Conservation (phyloP, 2,888 invertebrate species). For the Tribolium freemani region DNA sequence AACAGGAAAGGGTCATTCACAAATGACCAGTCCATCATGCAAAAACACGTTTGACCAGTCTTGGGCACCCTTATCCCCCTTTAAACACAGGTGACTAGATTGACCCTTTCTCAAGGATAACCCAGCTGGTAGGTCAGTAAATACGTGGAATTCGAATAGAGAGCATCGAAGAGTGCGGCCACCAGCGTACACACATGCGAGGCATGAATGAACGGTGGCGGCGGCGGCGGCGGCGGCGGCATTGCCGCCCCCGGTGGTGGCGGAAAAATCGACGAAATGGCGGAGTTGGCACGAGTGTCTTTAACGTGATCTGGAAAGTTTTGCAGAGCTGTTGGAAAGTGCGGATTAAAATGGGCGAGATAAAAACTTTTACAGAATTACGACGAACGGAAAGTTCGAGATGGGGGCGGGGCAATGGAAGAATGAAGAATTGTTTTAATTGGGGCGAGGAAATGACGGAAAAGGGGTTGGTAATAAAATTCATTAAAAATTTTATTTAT, state of each 20-base stretch:
- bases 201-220: conserved; percentile 45
- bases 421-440: not conserved
- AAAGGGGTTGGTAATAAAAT: too few species aligned
- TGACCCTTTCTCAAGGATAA: conserved; percentile 59
- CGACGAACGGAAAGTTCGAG: conserved; percentile 51
- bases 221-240: not conserved
- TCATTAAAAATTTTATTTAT: not conserved
- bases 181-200: not conserved
- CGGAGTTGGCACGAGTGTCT: conserved; percentile 29
- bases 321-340: conserved; percentile 20
- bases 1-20: conserved; percentile 58
- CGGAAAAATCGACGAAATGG: not conserved
- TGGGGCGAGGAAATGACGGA: not conserved
- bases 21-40: conserved; percentile 61
- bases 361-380: conserved; percentile 55
- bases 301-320: conserved; percentile 27
- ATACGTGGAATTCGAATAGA: conserved; percentile 40
- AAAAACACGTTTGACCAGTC: conserved; percentile 68
- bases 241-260: not conserved
- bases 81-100: conserved; percentile 40
- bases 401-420: too few species aligned
- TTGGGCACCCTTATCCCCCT: conserved; percentile 35
- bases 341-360: conserved; percentile 43
- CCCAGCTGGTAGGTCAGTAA: conserved; percentile 54
- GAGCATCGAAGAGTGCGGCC: conserved; percentile 25